phyloP scores from a whole-genome alignment of 2,797 vertebrate species.

The Paedocypris micromegethes region DNA sequence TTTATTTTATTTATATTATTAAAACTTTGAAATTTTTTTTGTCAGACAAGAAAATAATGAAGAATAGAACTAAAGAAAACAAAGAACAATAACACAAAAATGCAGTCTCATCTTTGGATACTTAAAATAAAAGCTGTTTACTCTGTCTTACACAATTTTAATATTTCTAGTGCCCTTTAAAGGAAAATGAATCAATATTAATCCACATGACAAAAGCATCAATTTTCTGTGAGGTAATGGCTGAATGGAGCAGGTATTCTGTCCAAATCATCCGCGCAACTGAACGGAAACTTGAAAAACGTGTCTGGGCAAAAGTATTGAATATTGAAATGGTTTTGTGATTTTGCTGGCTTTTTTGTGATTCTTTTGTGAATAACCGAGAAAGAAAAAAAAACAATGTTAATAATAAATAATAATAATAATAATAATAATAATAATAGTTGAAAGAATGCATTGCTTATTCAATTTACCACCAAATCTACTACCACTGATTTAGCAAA shows the following conservation, averaged over 20 bases:
- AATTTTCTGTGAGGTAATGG: conserved; percentile 19
- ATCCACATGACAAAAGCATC: conserved; percentile 25
- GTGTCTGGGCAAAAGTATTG: too few relatives aligned
- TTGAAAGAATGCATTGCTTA: too few relatives aligned
- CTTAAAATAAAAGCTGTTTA: conserved; percentile 24
- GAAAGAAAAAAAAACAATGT: too few relatives aligned
- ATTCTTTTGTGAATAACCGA: too few relatives aligned
- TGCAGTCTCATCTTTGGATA: conserved; percentile 23
- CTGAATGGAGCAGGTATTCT: conserved; percentile 12
- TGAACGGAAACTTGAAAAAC: not conserved
- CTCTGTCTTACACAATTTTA: conserved; percentile 23
- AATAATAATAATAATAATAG: too few relatives aligned
- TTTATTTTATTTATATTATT: too few relatives aligned
- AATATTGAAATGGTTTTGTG: too few relatives aligned
- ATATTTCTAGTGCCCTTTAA: conserved; percentile 30
- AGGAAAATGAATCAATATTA: conserved; percentile 27
- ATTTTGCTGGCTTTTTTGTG: too few relatives aligned
- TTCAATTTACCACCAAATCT: too few relatives aligned
- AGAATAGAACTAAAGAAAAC: conserved; percentile 15
- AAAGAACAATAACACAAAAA: conserved; percentile 26
- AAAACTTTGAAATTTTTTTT: too few relatives aligned
- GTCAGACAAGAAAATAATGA: conserved; percentile 8
- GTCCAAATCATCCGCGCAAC: not conserved
- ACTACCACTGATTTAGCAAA: too few relatives aligned
- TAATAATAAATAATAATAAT: too few relatives aligned